Conservation (phyloP, 2,113 vertebrate genomes). For the Pelobates fuscus region DNA sequence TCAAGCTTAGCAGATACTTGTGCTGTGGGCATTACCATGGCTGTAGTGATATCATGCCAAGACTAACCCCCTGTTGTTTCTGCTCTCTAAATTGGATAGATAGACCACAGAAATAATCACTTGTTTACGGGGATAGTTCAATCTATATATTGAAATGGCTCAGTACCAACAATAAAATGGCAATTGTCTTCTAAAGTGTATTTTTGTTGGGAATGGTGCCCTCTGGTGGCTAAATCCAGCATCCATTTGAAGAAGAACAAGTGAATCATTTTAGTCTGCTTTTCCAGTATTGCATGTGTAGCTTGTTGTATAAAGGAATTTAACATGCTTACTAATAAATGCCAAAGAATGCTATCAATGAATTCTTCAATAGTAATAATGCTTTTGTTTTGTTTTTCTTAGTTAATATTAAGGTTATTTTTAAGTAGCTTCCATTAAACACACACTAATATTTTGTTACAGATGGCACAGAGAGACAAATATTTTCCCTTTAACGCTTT, state of each 20-base stretch:
- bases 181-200: conserved; percentile 11
- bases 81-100: conserved; percentile 17
- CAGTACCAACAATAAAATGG: conserved; percentile 7
- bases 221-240: conserved; percentile 27
- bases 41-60: conserved; percentile 14
- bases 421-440: too few relatives aligned
- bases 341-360: too few relatives aligned
- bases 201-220: conserved; percentile 41
- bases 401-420: too few relatives aligned
- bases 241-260: not conserved
- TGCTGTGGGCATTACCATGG: conserved; percentile 2
- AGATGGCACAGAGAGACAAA: too few relatives aligned
- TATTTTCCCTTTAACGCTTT: too few relatives aligned
- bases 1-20: not conserved
- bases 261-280: too few relatives aligned
- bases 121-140: conserved; percentile 29
- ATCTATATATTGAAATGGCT: conserved; percentile 42
- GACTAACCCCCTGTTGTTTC: conserved; percentile 14
- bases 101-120: conserved; percentile 40
- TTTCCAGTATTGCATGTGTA: too few relatives aligned
- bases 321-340: too few relatives aligned
- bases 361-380: too few relatives aligned
- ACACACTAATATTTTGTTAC: too few relatives aligned
- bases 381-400: too few relatives aligned
- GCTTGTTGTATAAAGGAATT: too few relatives aligned